phyloP scores from a whole-genome alignment of 2,113 vertebrate genomes.

The Tachycineta bicolor region DNA sequence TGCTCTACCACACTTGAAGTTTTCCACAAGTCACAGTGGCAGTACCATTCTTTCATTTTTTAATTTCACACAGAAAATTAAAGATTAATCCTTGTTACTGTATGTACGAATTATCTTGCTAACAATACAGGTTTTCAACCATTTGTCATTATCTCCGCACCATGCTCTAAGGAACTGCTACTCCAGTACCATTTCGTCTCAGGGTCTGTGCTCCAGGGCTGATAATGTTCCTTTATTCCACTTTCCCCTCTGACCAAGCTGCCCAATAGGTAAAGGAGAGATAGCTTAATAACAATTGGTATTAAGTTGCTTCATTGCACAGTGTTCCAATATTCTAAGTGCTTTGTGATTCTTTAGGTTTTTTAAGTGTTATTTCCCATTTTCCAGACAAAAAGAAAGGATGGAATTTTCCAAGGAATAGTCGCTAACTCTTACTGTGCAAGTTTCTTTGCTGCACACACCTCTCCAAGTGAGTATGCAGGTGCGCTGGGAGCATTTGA shows the following conservation, averaged over 20 bases:
- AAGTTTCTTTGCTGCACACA: accelerated
- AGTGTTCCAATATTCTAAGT: background rate
- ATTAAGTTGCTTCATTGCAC: background rate
- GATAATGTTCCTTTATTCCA: background rate
- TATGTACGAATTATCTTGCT: background rate
- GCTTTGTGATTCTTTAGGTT: background rate
- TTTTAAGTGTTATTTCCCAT: background rate
- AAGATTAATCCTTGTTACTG: background rate
- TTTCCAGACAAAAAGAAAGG: background rate
- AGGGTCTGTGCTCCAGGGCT: background rate
- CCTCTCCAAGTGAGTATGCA: background rate
- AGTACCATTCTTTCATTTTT: background rate
- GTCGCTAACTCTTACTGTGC: no score
- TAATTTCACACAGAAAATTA: background rate
- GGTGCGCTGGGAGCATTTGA: background rate
- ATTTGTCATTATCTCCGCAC: background rate
- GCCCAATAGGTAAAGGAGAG: background rate
- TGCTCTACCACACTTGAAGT: background rate
- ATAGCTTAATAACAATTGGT: background rate
- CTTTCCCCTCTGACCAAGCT: background rate
- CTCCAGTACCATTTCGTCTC: background rate
- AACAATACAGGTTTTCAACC: background rate
- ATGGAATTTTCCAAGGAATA: background rate
- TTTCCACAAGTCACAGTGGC: background rate
- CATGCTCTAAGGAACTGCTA: background rate